Base-by-base conservation (phyloP, 2,113 vertebrate genomes). In the Etia nguti region DNA sequence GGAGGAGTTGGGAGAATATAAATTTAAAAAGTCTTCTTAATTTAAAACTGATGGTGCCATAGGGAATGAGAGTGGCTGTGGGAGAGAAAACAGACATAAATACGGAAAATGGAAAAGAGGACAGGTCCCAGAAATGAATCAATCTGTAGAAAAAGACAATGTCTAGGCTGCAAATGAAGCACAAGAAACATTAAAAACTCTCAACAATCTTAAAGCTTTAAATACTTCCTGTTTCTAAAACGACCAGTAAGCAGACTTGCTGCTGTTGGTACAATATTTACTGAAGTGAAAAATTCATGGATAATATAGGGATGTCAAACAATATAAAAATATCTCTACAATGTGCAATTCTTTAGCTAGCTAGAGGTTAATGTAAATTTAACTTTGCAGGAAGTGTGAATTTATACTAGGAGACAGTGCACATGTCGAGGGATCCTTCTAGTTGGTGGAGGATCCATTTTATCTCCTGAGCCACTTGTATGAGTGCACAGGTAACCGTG, bases 41-140 rank as follows among this genome's bases (percentile, higher is more conserved):
- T 90, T 90, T 77, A 68, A 89, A 89, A 73, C 57, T 10, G 81
- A 84, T 88, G 79, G 62, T 54, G 38, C 8, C 75, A 46, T 6
- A 55, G n/a, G 57, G 75, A 6, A 34, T 29, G 36, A 36, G 29
- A 59, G 41, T 36, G 22, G 79, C 4, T 6, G 29, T 70, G 16
- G 55, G 46, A 29, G 7, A 22, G 24, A 54, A 81, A 81, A 48
- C 16, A 70, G 10, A 54, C 15, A 68, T 4, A 80, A 65, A 83
- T 31, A 59, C 1, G 2, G 4, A 83, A 29, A 46, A 36, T 24
- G 36, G 22, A 15, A 68, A 59, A 26, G 8, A 82, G 36, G 38
- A 82, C n/a, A 79, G 65, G n/a, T n/a, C 31, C 56, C 26, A 84
- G 29, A 86, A 36, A 77, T 48, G 10, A 90, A 29, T 56, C 15